Evolutionary conservation across 2,113 vertebrate species (phyloP).

Genomic region (Myrmecophaga tridactyla): DNA sequence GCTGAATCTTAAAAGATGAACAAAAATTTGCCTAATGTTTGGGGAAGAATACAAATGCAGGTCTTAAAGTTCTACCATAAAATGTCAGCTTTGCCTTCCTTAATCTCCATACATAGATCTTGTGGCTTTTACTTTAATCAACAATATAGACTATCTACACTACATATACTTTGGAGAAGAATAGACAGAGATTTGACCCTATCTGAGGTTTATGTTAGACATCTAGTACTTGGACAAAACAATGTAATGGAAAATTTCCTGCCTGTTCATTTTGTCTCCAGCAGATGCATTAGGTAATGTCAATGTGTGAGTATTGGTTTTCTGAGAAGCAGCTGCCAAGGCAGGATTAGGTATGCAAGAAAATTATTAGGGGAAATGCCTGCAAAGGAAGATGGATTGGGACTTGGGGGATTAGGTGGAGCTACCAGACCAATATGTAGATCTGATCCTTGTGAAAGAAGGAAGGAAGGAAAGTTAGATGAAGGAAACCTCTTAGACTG

Average conservation of each 20-base stretch:
- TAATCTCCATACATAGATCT: neutral
- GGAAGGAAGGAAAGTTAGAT: neutral
- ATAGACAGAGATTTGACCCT: neutral
- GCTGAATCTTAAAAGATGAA: neutral
- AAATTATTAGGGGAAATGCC: neutral
- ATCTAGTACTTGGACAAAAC: neutral
- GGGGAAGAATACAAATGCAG: neutral
- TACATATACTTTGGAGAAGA: neutral
- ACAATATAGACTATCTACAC: neutral
- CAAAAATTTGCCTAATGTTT: neutral
- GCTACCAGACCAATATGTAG: fast-evolving
- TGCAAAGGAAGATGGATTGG: no score
- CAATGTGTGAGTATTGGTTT: fast-evolving
- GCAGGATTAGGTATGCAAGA: neutral
- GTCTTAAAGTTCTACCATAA: neutral
- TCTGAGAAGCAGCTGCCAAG: neutral
- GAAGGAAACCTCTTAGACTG: neutral
- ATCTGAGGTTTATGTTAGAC: neutral
- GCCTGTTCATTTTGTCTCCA: neutral
- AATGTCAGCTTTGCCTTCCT: neutral
- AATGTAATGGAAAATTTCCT: neutral
- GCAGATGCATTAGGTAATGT: neutral
- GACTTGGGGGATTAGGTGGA: neutral
- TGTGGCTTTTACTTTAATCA: neutral
- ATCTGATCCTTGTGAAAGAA: neutral